Conservation (phyloP, 2,797 vertebrate species). For the Cheracebus regulus region DNA sequence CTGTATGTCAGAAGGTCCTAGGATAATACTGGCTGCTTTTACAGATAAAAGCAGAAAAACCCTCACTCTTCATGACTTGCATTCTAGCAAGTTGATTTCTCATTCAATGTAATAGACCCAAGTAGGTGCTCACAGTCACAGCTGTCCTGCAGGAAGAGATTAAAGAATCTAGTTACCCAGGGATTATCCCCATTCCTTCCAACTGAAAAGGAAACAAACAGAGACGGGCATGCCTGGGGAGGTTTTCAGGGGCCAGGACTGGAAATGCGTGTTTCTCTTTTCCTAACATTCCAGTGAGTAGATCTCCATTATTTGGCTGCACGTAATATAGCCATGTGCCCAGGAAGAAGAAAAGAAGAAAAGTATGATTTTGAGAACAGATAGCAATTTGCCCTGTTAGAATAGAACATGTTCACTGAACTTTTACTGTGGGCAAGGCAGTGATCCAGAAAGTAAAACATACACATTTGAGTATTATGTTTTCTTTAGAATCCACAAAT, state of each 20-base stretch:
- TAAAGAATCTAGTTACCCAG: background rate
- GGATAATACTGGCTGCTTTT: background rate
- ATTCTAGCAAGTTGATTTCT: background rate
- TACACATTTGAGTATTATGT: background rate
- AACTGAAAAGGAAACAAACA: background rate
- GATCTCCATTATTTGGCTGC: background rate
- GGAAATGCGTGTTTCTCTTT: background rate
- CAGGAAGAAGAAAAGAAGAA: background rate
- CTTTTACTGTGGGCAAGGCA: background rate
- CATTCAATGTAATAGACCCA: background rate
- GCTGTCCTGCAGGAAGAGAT: background rate
- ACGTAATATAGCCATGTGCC: background rate
- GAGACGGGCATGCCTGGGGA: background rate
- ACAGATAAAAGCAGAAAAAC: background rate
- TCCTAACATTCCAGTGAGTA: background rate
- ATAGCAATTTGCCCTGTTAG: background rate
- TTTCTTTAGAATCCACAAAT: background rate
- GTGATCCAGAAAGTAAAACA: background rate
- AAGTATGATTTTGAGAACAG: background rate
- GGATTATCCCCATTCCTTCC: background rate
- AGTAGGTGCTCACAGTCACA: background rate
- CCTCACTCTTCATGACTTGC: background rate
- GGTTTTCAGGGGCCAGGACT: background rate
- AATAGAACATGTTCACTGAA: background rate
- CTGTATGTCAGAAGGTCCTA: background rate